Evolutionary conservation across 2,113 vertebrate species (phyloP).

Genomic region (Pycnonotus jocosus): DNA sequence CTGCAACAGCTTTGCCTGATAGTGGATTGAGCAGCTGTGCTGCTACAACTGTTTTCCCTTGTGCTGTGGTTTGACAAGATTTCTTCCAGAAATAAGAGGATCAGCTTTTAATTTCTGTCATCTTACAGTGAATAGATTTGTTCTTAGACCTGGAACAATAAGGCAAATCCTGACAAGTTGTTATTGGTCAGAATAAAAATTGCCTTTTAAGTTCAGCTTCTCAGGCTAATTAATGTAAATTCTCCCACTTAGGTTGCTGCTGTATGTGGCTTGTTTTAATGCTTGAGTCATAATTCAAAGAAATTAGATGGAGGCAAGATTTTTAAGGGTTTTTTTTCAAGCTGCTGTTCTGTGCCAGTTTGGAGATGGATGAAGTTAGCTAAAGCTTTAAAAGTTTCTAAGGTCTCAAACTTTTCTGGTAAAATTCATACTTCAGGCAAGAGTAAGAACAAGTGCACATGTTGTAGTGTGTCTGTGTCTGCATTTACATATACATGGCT

Average conservation of each 20-base stretch:
- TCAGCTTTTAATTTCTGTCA: conserved; percentile 24
- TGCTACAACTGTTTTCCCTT: not conserved
- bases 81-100: not conserved
- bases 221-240: conserved; percentile 46
- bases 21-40: not conserved
- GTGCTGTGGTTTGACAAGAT: not conserved
- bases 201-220: conserved; percentile 43
- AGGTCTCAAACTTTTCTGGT: not conserved
- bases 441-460: not conserved
- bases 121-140: not conserved
- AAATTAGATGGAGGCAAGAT: not conserved
- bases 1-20: not conserved
- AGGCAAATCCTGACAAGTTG: conserved; percentile 18
- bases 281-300: conserved; percentile 41
- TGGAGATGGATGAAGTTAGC: not conserved
- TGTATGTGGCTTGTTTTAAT: conserved; percentile 5
- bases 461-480: not conserved
- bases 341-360: not conserved
- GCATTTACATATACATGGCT: not conserved
- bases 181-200: conserved; percentile 48
- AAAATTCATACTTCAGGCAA: not conserved
- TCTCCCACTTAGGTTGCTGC: not conserved
- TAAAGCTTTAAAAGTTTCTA: not conserved
- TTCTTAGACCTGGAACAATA: conserved; percentile 19
- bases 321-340: not conserved